Base-by-base conservation (phyloP, 2,888 invertebrate species). In the Camponotus fellah region DNA sequence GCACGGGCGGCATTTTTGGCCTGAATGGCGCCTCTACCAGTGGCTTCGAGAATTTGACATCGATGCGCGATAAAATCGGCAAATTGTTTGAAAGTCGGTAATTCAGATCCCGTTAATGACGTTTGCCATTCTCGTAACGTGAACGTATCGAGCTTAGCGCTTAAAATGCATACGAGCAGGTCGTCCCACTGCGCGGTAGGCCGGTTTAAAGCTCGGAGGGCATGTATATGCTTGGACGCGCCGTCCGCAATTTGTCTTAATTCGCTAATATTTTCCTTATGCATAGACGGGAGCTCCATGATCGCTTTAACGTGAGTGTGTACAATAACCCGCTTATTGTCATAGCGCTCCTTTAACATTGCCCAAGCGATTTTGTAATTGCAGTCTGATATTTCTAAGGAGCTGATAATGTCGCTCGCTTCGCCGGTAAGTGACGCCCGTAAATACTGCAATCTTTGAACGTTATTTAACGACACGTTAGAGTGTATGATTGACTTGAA, bases 151-250 rank as follows among this genome's bases (percentile, higher is more conserved):
- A 85, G 14, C 37, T 82, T 76, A 0, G 76, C 64, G 0, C 85
- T 69, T 8, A 92, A 83, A 14, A 91, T 17, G 46, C 88, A 81
- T 49, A 91, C 87, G 40, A 91, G 34, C 0, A 90, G 26, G 6
- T 83, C 85, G 69, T 90, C 89, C 92, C 91, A 92, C 8, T 65
- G 40, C 2, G 89, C 85, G 34, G 86, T 87, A 6, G 89, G 83
- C 37, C 85, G 79, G 10, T 86, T 86, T 32, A 92, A 71, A 0
- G 86, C 83, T n/a, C 87, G 82, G 34, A 91, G 74, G 0, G 91
- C 86, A 9, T 87, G 81, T 53, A 90, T 53, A 56, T 92, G 91
- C 64, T 88, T 90, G 21, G 82, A 37, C 1, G 89, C 65, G 4
- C 82, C 60, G 68, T 92, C 91, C 2, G 89, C 46, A 0, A 92